Base-by-base conservation (phyloP, 2,113 vertebrate species). In the Clarias gariepinus region DNA sequence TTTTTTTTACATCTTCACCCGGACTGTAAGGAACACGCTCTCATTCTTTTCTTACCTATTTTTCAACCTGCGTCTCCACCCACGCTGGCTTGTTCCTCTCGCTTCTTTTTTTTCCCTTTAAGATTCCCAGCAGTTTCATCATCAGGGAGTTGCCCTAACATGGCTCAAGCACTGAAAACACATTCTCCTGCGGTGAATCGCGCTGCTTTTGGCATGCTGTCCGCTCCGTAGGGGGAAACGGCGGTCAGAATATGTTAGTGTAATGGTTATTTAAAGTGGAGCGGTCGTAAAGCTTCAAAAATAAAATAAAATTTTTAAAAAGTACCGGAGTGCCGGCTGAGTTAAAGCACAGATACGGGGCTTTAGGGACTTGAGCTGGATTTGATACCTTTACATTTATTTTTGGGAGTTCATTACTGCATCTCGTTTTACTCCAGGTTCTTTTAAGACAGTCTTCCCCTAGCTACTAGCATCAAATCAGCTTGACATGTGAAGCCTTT, bases 131-230 rank as follows among this genome's bases (percentile, higher is more conserved):
- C 74, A 55, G 82, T 84, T 90, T 88, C 83, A 90, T 90, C 87
- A 88, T 88, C n/a, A 36, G 89, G 84, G 89, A 90, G 89, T 90
- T 57, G 84, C 86, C 89, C 84, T 90, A 85, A 90, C 84, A 90
- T 86, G 58, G 87, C 58, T 89, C 74, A 68, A 88, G 79, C 85
- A 63, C 82, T 81, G 63, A 86, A 84, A 71, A 84, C 84, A 77
- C 84, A 66, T 84, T 88, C 89, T 86, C 23, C 66, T 88, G 53
- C 23, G 36, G 73, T 86, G 89, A 85, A 88, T 87, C 61, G 79
- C 83, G 63, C 85, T 86, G 76, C 79, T 84, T 82, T 89, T 78
- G 86, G 86, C 84, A 83, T 86, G 79, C 80, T 79, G 71, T 80
- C 71, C 73, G 12, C 80, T 89, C 84, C 86, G 23, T 66, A 57